Percentiles rank a stretch among this genome's conserved stretches.
These are phyloP conservation scores for Lissocephala sabroskyi DNA, from an alignment of 2,888 invertebrate genomes.

Conservation along the genomic window DNA sequence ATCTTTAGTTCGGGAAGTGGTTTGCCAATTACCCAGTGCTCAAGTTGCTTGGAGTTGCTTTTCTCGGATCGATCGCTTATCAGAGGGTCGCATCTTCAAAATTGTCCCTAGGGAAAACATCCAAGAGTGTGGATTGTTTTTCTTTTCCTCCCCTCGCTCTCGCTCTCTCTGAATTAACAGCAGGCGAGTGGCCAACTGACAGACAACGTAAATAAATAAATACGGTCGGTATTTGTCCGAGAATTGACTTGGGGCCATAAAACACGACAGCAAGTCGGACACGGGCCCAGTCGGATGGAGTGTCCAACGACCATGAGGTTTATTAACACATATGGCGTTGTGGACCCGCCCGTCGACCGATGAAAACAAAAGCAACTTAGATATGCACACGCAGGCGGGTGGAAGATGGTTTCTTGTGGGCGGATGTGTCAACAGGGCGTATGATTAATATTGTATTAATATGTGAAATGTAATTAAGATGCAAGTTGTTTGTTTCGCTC, in stretches of 20 bases:
- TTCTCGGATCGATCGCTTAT: too few species aligned
- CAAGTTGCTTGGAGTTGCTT: not conserved
- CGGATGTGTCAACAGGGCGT: conserved; percentile 59
- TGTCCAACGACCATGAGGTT: conserved; percentile 24
- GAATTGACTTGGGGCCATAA: conserved; percentile 66
- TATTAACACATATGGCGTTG: conserved; percentile 58
- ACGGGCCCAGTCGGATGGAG: not conserved
- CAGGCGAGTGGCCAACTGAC: conserved; percentile 24
- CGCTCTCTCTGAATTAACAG: too few species aligned
- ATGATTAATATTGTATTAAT: conserved; percentile 67
- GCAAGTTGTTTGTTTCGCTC: conserved; percentile 49
- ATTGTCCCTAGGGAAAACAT: too few species aligned
- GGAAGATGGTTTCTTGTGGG: conserved; percentile 24
- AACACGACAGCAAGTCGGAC: conserved; percentile 33
- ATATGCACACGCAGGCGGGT: conserved; percentile 43
- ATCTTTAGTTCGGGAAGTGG: not conserved
- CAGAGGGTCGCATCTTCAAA: not conserved
- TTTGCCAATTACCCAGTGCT: not conserved
- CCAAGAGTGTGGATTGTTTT: too few species aligned
- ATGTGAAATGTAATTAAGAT: conserved; percentile 65
- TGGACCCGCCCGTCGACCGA: conserved; percentile 14
- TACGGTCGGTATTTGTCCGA: conserved; percentile 63
- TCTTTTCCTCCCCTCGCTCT: conserved; percentile 26
- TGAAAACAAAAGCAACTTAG: conserved; percentile 33
- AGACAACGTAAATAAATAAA: conserved; percentile 62